Base-by-base conservation (phyloP, 2,797 vertebrate genomes). In the Takifugu ocellatus region DNA sequence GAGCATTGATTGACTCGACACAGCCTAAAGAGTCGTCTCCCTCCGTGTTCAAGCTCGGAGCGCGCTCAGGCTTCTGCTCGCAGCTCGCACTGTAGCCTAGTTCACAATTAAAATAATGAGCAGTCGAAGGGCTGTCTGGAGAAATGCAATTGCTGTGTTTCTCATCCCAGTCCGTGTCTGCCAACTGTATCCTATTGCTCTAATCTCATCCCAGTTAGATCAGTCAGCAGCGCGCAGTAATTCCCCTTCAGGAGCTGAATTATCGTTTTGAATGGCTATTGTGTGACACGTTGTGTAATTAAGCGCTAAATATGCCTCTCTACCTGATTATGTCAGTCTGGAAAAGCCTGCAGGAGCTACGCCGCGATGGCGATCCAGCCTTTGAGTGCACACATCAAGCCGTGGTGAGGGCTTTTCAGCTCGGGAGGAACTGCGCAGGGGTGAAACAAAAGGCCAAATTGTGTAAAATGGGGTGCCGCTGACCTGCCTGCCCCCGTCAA, bases 1-100 rank as follows among this genome's bases (percentile, higher is more conserved):
- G 84, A 90, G 85, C 90, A 91, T 86, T 92, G 92, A 92, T 91
- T 90, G 91, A 92, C 84, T 91, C 88, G 77, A 87, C 74, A 77
- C 84, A 54, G 83, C 78, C 79, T 85, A 84, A 87, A 86, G 87
- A 87, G 77, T 10, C 36, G 60, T 79, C 78, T 78, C 10, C 65
- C 77, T 59, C 65, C 68, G 68, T 61, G 75, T 77, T 83, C 56
- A 59, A 80, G 72, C 81, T 81, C 72, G 58, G 50, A 76, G 68
- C 68, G 74, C 53, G 66, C 77, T 61, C 29, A 0, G 65, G 73
- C 68, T 21, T 69, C 75, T 33, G 54, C 63, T 70, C 66, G 73
- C 50, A 70, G 69, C 56, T 70, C 68, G 56, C 45, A 52, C 83
- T 66, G 70, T 56, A 63, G 69, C 66, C 61, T 61, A 74, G 82